Conservation (phyloP, 2,797 vertebrate genomes). For the Syncerus caffer region DNA sequence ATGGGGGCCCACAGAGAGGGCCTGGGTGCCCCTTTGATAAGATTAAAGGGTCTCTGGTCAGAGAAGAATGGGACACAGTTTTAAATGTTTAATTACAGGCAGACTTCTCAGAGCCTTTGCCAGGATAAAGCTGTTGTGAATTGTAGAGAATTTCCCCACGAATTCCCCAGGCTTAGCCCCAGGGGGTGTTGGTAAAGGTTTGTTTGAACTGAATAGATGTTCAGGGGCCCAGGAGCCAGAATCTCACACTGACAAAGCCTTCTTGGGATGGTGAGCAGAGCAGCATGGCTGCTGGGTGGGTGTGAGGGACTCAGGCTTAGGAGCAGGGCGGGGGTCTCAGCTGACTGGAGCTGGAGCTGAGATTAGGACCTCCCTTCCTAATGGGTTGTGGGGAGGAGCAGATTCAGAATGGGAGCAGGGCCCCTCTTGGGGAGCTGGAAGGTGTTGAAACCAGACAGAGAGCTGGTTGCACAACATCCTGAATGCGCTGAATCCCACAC, state of each 20-base stretch:
- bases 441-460: not conserved
- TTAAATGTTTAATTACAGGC: not conserved
- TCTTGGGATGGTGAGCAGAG: not conserved
- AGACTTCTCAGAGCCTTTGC: not conserved
- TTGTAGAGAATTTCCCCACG: not conserved
- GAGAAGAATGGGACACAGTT: not conserved
- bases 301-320: not conserved
- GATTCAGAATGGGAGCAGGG: no score
- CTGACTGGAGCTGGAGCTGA: no score
- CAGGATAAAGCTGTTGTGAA: not conserved
- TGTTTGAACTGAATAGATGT: not conserved
- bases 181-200: not conserved
- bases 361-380: no score
- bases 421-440: not conserved
- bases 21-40: not conserved
- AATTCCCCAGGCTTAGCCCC: not conserved
- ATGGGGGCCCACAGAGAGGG: no score
- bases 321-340: not conserved
- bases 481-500: not conserved
- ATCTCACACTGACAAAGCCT: not conserved
- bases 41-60: not conserved
- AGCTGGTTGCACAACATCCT: fast-evolving
- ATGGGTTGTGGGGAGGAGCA: not conserved
- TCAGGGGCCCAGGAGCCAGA: not conserved
- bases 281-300: no score